Evolutionary conservation across 1,140 invertebrate species (phyloP).

Genomic region (Atta colombica): DNA sequence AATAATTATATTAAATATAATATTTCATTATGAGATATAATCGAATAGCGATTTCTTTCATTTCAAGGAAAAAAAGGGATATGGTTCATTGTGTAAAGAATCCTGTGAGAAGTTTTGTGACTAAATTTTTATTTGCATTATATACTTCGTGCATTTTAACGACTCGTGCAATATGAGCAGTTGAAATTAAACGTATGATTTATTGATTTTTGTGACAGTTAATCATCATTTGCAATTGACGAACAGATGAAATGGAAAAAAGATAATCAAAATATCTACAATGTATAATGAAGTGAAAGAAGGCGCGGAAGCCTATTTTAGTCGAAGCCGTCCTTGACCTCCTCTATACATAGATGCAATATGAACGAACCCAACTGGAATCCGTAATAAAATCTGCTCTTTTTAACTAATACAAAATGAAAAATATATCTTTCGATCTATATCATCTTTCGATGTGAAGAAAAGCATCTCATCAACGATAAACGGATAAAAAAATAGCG

Average conservation of each 20-base stretch:
- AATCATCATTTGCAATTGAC: slow-evolving; percentile 22
- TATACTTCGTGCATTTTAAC: neutral
- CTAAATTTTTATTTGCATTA: neutral
- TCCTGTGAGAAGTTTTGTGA: neutral
- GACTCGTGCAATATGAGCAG: slow-evolving; percentile 43
- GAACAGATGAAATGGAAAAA: neutral
- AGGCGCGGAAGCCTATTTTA: neutral
- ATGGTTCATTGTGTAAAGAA: neutral
- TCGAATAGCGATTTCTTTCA: neutral
- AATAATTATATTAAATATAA: too few relatives aligned
- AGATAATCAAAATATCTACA: neutral
- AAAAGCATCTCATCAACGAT: neutral
- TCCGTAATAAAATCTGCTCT: neutral
- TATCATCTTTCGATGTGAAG: neutral
- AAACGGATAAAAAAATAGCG: neutral
- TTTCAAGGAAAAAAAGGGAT: neutral
- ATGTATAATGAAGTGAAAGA: neutral
- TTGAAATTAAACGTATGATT: slow-evolving; percentile 55
- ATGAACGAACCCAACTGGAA: neutral
- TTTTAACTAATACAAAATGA: neutral
- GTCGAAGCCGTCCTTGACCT: neutral
- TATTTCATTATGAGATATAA: neutral
- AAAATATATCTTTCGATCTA: neutral
- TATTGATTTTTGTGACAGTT: slow-evolving; percentile 45
- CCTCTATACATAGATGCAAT: neutral